Base-by-base conservation (phyloP, 2,888 invertebrate genomes). In the Tachina grossa region DNA sequence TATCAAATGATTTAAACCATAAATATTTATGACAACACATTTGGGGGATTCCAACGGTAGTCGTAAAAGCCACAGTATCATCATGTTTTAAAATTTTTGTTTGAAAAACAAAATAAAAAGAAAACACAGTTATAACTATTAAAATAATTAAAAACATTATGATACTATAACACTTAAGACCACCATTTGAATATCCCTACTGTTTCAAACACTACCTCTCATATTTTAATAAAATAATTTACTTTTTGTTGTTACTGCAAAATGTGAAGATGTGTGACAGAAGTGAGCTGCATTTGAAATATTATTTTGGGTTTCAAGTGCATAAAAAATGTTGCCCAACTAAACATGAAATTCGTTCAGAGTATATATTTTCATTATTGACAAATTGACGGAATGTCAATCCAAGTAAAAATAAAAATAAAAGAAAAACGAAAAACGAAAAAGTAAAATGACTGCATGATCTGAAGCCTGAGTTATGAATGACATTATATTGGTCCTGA, bases 301-400 rank as follows among this genome's bases (percentile, higher is more conserved):
- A 31, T 74, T 75, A 57, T 45, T 69, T 79, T 63, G 71, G 79
- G 43, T 79, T 78, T 43, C 51, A 16, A 57, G 61, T 47, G 61
- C 45, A 68, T 49, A 82, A 84, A 57, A 53, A 41, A 5, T 31
- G 31, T 31, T 31, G 6, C 41, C 16, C 3, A 22, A 53, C 16
- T 59, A 45, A 59, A 68, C 68, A 77, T 55, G 41, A 65, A 78
- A 85, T 65, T 85, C 63, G 74, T 78, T 82, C 69, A 82, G 78
- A 69, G 78, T 75, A 75, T 51, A 69, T 75, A 78, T 51, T 85
- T 85, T 82, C 74, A 78, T 85, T 85, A 78, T 75, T 82, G 81
- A 85, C 78, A 82, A 85, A 85, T 85, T 85, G 85, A 78, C 75
- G 82, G 78, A 85, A 82, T 85, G 85, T 78, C 81, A 78, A 43